Evolutionary conservation across 2,113 vertebrate species (phyloP), one percentile per base, ranked within the genome.

Genomic region (Spheniscus mendiculus): DNA sequence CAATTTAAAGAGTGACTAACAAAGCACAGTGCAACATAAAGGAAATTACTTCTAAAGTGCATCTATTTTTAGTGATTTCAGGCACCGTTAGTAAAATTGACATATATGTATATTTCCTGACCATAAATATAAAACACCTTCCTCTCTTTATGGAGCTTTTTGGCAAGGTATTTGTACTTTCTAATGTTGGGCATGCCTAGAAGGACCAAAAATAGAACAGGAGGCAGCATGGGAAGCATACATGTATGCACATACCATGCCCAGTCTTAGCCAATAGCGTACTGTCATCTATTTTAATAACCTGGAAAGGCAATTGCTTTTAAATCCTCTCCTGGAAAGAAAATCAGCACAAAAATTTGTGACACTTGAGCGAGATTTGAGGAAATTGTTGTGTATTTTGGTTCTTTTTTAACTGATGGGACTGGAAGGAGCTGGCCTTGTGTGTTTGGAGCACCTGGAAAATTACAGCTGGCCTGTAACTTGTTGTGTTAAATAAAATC

Each of bases 251-350:
- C 67, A 81, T 78, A 74, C 59, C 56, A 11, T 93, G 80, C 74
- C 53, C 47, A 52, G 34, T 30, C 67, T 58, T 44, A 90, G 85
- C 90, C 92, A 94, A 19, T 77, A 61, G 36, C 38, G 55, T 65
- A 9, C 72, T 78, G 55, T 52, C 69, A 61, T 92, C 53, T 86
- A 9, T 74, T 88, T 81, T 95, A 92, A 90, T 89, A 89, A 89
- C 55, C 59, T 94, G 87, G 88, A 86, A 80, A 92, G 55, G 71
- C 90, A 81, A 36, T 47, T 93, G 72, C 83, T 92, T 92, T 93
- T 86, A 92, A 97, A 94, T 92, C 69, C 76, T 50, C 40, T 88
- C 26, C 80, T 94, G 94, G 86, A 94, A 90, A 84, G 65, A 81
- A 15, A 40, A 81, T 74, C 59, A 80, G 52, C 81, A 63, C 44